A percentile compares a stretch with the other conserved stretches of the same genome.
Conservation (phyloP, 2,113 vertebrate genomes). For the Prunella fulvescens region DNA sequence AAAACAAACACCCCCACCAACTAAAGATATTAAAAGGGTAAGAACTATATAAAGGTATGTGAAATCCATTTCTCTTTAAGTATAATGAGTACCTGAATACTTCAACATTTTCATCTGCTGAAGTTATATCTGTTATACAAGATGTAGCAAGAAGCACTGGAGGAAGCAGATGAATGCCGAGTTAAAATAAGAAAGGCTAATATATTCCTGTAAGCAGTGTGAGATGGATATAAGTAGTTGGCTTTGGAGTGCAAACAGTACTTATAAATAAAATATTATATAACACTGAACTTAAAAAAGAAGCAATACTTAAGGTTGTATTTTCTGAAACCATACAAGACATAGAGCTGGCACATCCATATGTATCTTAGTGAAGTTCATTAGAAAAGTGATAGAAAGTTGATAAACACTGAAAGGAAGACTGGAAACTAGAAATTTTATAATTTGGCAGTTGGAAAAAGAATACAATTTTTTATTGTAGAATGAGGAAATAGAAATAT, state of each 20-base stretch:
- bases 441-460: neutral
- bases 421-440: neutral
- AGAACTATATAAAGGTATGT: neutral
- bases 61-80: neutral
- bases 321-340: neutral
- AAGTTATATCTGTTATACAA: neutral
- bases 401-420: neutral
- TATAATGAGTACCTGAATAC: neutral
- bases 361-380: neutral
- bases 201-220: neutral
- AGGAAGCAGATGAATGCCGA: neutral
- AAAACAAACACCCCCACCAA: no score
- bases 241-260: neutral
- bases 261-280: slow-evolving; percentile 17
- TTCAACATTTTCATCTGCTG: neutral
- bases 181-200: slow-evolving; percentile 15
- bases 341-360: neutral
- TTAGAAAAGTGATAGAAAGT: neutral
- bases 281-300: neutral
- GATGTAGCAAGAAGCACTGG: neutral
- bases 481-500: neutral
- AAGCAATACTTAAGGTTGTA: neutral
- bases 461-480: neutral
- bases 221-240: neutral
- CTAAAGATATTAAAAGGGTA: neutral